Percentiles rank a stretch among this genome's conserved stretches.
phyloP scores from a whole-genome alignment of 2,113 vertebrate genomes.

The Puntigrus tetrazona region DNA sequence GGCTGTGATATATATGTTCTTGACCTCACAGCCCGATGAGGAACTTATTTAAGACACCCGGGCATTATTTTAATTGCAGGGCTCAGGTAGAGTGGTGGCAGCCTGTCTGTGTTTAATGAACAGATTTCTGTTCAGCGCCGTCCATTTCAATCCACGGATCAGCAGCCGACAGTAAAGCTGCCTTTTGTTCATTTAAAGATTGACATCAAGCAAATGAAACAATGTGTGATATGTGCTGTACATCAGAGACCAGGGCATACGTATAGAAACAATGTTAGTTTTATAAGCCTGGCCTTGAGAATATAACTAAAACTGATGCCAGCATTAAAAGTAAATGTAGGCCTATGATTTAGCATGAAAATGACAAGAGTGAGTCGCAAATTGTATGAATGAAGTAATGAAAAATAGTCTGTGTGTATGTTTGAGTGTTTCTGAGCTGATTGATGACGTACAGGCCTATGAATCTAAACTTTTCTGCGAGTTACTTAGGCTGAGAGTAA shows the following conservation, averaged over 20 bases:
- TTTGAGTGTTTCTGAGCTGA: constrained; percentile 71
- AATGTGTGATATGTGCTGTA: constrained; percentile 35
- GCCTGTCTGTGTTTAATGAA: constrained; percentile 59
- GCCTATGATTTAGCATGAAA: not conserved
- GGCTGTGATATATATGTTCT: constrained; percentile 54
- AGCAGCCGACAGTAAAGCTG: constrained; percentile 51
- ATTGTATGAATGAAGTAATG: not conserved
- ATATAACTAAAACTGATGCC: constrained; percentile 4
- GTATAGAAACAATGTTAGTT: not conserved
- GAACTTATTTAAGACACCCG: constrained; percentile 57
- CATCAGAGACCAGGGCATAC: not conserved
- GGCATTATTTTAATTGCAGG: constrained; percentile 62
- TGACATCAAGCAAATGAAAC: constrained; percentile 40
- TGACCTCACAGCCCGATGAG: constrained; percentile 46
- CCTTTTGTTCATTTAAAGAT: constrained; percentile 48
- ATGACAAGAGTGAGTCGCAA: not conserved
- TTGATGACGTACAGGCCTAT: constrained; percentile 80
- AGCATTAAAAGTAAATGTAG: not conserved
- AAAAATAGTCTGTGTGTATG: not conserved
- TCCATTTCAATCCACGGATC: constrained; percentile 45
- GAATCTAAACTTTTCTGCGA: constrained; percentile 84
- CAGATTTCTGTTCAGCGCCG: constrained; percentile 52
- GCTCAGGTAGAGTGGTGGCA: constrained; percentile 55
- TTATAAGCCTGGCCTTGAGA: not conserved
- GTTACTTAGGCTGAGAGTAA: constrained; percentile 88